Evolutionary conservation across 1,140 invertebrate species (phyloP).

Genomic region (Cyrtorhinus lividipennis): DNA sequence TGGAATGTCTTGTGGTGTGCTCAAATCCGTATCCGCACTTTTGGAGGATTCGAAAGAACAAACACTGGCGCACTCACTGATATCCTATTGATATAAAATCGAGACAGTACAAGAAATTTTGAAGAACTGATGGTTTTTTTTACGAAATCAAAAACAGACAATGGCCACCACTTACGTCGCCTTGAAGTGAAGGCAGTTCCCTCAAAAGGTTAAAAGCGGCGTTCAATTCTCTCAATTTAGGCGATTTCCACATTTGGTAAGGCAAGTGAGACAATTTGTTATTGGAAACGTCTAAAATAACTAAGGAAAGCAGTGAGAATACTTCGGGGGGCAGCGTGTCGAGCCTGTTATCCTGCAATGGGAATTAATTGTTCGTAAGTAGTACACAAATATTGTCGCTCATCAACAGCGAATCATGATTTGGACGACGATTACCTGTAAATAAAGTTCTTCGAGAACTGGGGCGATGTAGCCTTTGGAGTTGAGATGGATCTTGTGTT

Average conservation of each 20-base stretch:
- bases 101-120: no score
- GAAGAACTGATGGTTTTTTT: no score
- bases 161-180: conserved; percentile 19
- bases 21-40: conserved; percentile 22
- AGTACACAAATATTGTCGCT: neutral
- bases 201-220: conserved; percentile 78
- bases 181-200: conserved; percentile 49
- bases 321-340: conserved; percentile 62
- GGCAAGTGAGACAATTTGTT: conserved; percentile 84
- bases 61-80: conserved; percentile 24
- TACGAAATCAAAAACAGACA: no score
- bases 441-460: conserved; percentile 72
- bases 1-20: conserved; percentile 16
- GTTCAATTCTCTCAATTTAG: conserved; percentile 78
- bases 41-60: conserved; percentile 24
- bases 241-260: conserved; percentile 75
- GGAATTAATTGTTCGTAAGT: neutral
- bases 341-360: conserved; percentile 70
- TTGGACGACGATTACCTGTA: conserved; percentile 31
- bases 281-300: conserved; percentile 78
- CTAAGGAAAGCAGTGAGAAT: conserved; percentile 64
- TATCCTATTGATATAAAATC: conserved; percentile 20
- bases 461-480: conserved; percentile 45
- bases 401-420: neutral
- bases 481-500: conserved; percentile 18